Conservation (phyloP, 1,140 invertebrate genomes). For the Bicyclus anynana region DNA sequence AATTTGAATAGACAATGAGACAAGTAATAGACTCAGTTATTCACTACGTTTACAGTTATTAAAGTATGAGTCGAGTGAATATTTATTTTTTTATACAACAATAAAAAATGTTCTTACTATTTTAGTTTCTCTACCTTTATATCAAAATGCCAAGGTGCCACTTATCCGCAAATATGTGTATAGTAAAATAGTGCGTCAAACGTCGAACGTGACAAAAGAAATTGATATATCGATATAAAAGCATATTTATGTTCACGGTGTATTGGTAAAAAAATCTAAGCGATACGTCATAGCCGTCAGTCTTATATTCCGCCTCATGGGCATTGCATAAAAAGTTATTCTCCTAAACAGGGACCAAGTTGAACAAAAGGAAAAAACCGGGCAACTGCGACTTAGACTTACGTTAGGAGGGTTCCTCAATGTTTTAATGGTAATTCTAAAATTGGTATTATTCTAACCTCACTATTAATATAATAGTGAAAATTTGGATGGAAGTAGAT, state of each 20-base stretch:
- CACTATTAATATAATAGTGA: no score
- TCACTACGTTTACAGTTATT: no score
- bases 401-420: no score
- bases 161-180: slow-evolving; percentile 24
- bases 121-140: background rate
- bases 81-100: background rate
- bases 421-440: no score
- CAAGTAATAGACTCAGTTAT: no score
- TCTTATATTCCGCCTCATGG: slow-evolving; percentile 48
- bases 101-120: background rate
- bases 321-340: slow-evolving; percentile 58
- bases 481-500: no score
- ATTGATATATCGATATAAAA: slow-evolving; percentile 74
- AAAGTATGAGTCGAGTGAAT: no score
- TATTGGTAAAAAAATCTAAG: slow-evolving; percentile 67
- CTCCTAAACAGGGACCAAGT: slow-evolving; percentile 4
- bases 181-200: slow-evolving; percentile 38
- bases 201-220: slow-evolving; percentile 56
- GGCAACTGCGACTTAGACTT: no score
- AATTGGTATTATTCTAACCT: no score
- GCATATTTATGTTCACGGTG: slow-evolving; percentile 70
- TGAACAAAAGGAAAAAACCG: slow-evolving; percentile 1
- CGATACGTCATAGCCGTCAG: slow-evolving; percentile 73
- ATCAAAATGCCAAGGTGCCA: background rate
- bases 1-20: no score